Evolutionary conservation across 2,797 vertebrate species (phyloP), one percentile per base, ranked within the genome.

Genomic region (Chanos chanos): DNA sequence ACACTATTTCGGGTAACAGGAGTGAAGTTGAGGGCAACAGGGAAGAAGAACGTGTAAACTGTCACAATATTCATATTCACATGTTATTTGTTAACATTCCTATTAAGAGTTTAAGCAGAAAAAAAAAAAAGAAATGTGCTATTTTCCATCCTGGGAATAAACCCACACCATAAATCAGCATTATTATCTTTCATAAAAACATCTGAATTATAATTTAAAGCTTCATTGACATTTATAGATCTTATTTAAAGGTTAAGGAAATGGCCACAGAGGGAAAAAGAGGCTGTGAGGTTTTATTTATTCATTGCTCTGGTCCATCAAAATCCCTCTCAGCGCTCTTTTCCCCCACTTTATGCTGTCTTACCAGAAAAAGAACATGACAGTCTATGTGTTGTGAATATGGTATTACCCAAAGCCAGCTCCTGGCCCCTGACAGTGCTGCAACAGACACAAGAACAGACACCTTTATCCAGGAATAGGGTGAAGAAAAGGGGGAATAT

Each of bases 241-340:
- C 52, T 51, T 45, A 45, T 34, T 63, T 63, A 49, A 68, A 48
- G 30, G 34, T 36, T 61, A 56, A 55, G 41, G 43, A 56, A 51
- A 54, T 69, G 66, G 59, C 30, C 36, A 31, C 34, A 18, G 22
- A 43, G 31, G 13, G 21, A 44, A 58, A 27, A 30, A 39, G 51
- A 30, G 27, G 13, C n/a, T n/a, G n/a, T 10, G 39, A 15, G 41
- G 34, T 54, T 64, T 70, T 64, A 69, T 68, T 68, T 68, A 69
- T 70, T 60, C 54, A 60, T 70, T 64, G 48, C 36, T 39, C 27
- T 53, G 30, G 47, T 64, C 67, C 55, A 60, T 70, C 67, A 64
- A 51, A 64, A 67, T 64, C 61, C 63, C 28, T 59, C 55, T 48
- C 30, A 47, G 27, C 59, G 43, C 61, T 45, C 39, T 47, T 53